Evolutionary conservation across 2,888 invertebrate species (phyloP).

Genomic region (Ceriagrion tenellum): DNA sequence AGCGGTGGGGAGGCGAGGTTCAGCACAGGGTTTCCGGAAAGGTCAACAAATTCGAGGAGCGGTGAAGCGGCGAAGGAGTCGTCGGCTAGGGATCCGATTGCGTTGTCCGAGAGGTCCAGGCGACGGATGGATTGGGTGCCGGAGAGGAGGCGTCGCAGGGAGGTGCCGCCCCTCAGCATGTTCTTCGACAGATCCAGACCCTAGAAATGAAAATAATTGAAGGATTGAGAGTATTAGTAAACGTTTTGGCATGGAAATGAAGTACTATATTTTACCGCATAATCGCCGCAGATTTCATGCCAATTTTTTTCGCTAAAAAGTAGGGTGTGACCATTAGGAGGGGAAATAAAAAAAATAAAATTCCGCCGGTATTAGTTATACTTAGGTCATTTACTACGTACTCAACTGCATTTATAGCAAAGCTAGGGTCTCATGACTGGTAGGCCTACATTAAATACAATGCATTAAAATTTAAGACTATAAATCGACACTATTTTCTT

Average conservation of each 20-base stretch:
- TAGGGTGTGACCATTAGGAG: too few relatives aligned
- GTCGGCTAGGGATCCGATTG: constrained; percentile 85
- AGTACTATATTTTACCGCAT: too few relatives aligned
- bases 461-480: too few relatives aligned
- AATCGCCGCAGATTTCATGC: too few relatives aligned
- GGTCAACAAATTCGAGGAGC: constrained; percentile 83
- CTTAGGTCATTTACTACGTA: too few relatives aligned
- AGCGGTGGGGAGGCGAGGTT: neutral
- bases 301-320: too few relatives aligned
- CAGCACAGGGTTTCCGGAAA: constrained; percentile 53
- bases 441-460: too few relatives aligned
- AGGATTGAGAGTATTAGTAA: neutral
- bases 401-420: too few relatives aligned
- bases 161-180: constrained; percentile 85
- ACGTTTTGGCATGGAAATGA: neutral
- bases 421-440: too few relatives aligned
- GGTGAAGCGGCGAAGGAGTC: constrained; percentile 87
- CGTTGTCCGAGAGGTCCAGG: constrained; percentile 88
- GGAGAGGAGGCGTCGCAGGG: constrained; percentile 81
- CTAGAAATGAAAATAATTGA: constrained; percentile 73
- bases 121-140: constrained; percentile 88
- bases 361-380: too few relatives aligned
- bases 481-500: too few relatives aligned
- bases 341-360: too few relatives aligned
- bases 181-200: constrained; percentile 90